A percentile compares a stretch with the other conserved stretches of the same genome.
Evolutionary conservation across 1,140 invertebrate species (phyloP).

Genomic region (Drosophila truncata): DNA sequence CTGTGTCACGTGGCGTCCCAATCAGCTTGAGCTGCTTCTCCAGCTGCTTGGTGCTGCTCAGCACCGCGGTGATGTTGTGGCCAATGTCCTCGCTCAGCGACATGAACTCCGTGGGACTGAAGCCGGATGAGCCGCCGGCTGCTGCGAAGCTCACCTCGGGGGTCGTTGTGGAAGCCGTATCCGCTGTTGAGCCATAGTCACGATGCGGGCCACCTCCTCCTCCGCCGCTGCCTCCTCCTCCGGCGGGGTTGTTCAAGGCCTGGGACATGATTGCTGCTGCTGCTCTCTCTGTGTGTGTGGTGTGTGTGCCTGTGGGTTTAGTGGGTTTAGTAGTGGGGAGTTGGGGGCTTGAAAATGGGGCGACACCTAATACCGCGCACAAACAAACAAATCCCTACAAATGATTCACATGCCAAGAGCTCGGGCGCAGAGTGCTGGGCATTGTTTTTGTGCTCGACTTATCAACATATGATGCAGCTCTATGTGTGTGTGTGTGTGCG

Average conservation of each 20-base stretch:
- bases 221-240: constrained; percentile 20
- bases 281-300: constrained; percentile 23
- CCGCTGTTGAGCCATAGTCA: constrained; percentile 86
- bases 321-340: too few species aligned
- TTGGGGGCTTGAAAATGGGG: constrained; percentile 48
- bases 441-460: constrained; percentile 55
- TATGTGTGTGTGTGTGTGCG: constrained; percentile 11
- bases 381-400: constrained; percentile 72
- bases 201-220: constrained; percentile 65
- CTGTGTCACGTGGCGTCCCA: constrained; percentile 91
- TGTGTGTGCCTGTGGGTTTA: constrained; percentile 55
- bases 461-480: constrained; percentile 56
- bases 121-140: constrained; percentile 86
- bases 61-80: constrained; percentile 92
- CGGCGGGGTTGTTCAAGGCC: constrained; percentile 70
- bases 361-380: constrained; percentile 63
- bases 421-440: constrained; percentile 14
- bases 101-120: constrained; percentile 91
- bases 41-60: constrained; percentile 89
- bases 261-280: constrained; percentile 58
- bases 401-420: constrained; percentile 68
- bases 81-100: constrained; percentile 91
- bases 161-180: constrained; percentile 73
- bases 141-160: constrained; percentile 88
- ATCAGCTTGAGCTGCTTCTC: constrained; percentile 91